Base-by-base conservation (phyloP, 1,140 invertebrate genomes). In the Papilio xuthus region DNA sequence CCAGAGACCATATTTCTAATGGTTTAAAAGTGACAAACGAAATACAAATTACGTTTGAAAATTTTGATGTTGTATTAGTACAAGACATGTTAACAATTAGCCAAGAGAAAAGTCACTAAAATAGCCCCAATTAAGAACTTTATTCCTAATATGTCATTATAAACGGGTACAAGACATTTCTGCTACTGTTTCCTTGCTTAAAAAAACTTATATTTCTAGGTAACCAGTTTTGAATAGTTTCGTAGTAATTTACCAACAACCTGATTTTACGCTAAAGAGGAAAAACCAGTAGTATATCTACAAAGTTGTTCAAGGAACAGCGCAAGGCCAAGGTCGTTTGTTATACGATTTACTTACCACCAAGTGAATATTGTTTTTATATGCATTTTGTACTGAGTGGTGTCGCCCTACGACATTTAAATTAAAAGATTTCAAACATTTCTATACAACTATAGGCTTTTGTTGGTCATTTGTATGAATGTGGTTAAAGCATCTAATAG, bases 221-320 rank as follows among this genome's bases (percentile, higher is more conserved):
- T 50, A 73, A 73, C 42, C 71, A 42, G 42, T 73, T 73, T 28
- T 50, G 71, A 26, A 73, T 47, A 50, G 71, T 73, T 73, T 73
- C 71, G 41, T 73, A n/a, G 41, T 73, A 26, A 73, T 50, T 73
- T 73, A 73, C 28, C 70, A 32, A 15, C 71, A 73, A 50, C 41
- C 32, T 47, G 60, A 63, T 28, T 32, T 63, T 63, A 63, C 60
- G 60, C 13, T 63, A 63, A 26, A 50, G 71, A 73, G 71, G 71
- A 73, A 47, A 47, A 73, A 73, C 71, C 71, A 47, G 71, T 73
- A 73, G 23, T 56, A 6, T 50, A 56, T 67, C 23, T 42, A 50
- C 71, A 15, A 73, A 72, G 9, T 73, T 28, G 71, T 50, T 73
- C 13, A 13, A 73, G 71, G 71, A 73, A 73, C 23, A 18, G 4